Percentiles rank a stretch among this genome's conserved stretches.
Evolutionary conservation across 2,797 vertebrate genomes (phyloP).

Genomic region (Mormyrops boulengeri): DNA sequence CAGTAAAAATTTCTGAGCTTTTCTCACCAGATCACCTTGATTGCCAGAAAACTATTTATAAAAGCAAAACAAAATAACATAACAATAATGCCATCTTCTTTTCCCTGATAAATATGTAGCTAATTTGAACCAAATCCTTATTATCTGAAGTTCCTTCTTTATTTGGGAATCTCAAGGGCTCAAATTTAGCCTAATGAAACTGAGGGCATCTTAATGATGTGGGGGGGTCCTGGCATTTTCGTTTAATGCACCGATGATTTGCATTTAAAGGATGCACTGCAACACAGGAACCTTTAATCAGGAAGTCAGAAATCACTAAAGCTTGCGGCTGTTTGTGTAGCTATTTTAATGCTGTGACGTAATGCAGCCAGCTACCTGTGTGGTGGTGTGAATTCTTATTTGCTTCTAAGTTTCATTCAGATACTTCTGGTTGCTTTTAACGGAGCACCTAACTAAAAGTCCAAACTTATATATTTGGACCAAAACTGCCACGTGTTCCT

Average conservation of each 20-base stretch:
- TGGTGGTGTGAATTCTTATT: background rate
- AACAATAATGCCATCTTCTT: background rate
- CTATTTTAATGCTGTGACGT: conserved; percentile 7
- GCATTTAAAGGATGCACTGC: conserved; percentile 7
- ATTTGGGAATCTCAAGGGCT: background rate
- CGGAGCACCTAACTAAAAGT: background rate
- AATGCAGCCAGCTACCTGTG: background rate
- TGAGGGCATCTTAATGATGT: background rate
- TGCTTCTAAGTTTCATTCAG: background rate
- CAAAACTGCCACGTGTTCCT: background rate
- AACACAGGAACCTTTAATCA: conserved; percentile 9
- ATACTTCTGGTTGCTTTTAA: background rate
- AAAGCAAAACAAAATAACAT: background rate
- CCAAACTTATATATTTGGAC: background rate
- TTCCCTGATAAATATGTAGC: background rate
- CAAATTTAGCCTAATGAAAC: background rate
- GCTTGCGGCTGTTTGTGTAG: background rate
- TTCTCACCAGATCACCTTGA: background rate
- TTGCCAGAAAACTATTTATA: background rate
- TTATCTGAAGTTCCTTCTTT: background rate
- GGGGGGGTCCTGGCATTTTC: background rate
- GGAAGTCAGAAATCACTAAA: background rate
- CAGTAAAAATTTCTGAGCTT: background rate
- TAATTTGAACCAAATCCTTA: background rate
- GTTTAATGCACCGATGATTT: conserved; percentile 12